Percentiles rank a stretch among this genome's conserved stretches.
Conservation (phyloP, 2,888 invertebrate genomes). For the Andrena trimmerana region DNA sequence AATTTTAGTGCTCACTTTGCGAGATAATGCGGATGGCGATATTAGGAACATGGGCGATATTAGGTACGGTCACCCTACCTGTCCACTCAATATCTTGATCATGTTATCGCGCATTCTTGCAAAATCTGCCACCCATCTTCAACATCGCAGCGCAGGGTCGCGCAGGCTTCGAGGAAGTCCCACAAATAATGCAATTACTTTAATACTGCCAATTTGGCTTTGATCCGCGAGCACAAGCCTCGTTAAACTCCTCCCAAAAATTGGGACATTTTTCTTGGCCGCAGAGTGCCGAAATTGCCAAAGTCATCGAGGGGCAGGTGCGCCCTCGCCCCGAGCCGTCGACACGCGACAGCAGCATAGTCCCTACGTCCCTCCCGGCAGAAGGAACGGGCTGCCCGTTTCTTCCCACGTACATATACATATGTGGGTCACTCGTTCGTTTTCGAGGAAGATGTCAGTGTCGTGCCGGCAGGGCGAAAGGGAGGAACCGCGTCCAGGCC, state of each 20-base stretch:
- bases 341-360: slow-evolving; percentile 29
- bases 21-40: too few relatives aligned
- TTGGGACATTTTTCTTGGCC: slow-evolving; percentile 10
- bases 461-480: slow-evolving; percentile 5
- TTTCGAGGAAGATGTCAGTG: slow-evolving; percentile 22
- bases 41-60: too few relatives aligned
- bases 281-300: slow-evolving; percentile 14
- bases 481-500: slow-evolving; percentile 23
- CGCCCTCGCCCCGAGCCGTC: background rate
- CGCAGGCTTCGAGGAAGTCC: background rate
- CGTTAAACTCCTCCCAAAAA: slow-evolving; percentile 29
- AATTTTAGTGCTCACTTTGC: too few relatives aligned
- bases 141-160: too few relatives aligned
- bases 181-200: background rate
- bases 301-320: slow-evolving; percentile 29
- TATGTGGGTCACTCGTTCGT: slow-evolving; percentile 20
- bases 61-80: too few relatives aligned
- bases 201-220: slow-evolving; percentile 27
- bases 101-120: background rate
- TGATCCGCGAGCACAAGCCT: slow-evolving; percentile 13
- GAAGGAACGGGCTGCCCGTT: background rate
- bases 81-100: background rate
- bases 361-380: slow-evolving; percentile 2
- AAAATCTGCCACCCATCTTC: too few relatives aligned
- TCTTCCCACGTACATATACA: background rate